Evolutionary conservation across 2,797 vertebrate species (phyloP), one percentile per base, ranked within the genome.

Genomic region (Arnoldichthys spilopterus): DNA sequence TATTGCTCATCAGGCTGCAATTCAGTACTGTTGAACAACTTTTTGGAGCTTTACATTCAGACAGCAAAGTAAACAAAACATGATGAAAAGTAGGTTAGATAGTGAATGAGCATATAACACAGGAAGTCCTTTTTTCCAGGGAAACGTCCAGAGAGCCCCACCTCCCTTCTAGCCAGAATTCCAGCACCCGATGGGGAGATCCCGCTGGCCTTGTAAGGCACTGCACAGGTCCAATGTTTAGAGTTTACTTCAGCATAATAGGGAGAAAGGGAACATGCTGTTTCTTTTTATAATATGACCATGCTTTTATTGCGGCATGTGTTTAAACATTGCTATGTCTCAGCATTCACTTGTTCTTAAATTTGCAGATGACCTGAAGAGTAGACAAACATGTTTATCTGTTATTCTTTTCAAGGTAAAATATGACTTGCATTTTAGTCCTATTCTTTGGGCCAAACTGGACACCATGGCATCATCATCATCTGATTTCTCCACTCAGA

Each of bases 171-270:
- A 87, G 43, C 81, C 83, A 86, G 87, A 92, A 93, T 93, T 93
- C 92, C 91, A 89, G 74, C 26, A 5, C 71, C 86, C 84, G 87
- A 89, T 69, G 72, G 90, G 92, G 91, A 93, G 90, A 91, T 91
- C 90, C 93, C 89, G 84, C 82, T 88, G 82, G 84, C 94, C 94
- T 90, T 94, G 90, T 94, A 94, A 94, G 93, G 93, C 88, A 85
- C 89, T 87, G 86, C 75, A 73, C 85, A 86, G 69, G 77, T 77
- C 80, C 84, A 87, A 34, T 93, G 94, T 94, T 94, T 93, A 94
- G 82, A 90, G 86, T 92, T 92, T 90, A 93, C 90, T 86, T 85
- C 83, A 85, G 85, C 82, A 72, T 61, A 76, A 72, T 59, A 67
- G 20, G 32, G 66, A 69, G 66, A 72, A 74, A 53, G 63, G 66